Conservation (phyloP, 2,113 vertebrate genomes). For the Semicossyphus pulcher region DNA sequence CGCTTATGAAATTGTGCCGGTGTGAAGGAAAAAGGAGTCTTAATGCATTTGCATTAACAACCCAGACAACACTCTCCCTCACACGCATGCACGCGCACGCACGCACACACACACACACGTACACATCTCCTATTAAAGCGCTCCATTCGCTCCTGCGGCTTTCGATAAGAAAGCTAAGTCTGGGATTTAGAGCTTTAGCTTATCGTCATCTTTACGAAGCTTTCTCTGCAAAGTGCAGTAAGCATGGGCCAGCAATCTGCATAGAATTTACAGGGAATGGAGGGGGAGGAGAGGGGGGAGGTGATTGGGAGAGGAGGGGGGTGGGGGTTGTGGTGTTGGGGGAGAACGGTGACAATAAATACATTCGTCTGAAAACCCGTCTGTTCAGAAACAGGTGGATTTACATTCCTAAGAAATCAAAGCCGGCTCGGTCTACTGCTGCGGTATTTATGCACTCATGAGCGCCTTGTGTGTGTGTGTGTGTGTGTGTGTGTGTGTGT, state of each 20-base stretch:
- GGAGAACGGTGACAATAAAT: constrained; percentile 61
- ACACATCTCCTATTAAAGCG: constrained; percentile 77
- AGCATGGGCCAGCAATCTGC: constrained; percentile 80
- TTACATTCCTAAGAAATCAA: constrained; percentile 76
- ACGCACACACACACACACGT: constrained; percentile 33
- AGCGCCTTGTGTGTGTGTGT: constrained; percentile 30
- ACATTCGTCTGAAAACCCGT: constrained; percentile 63
- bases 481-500: constrained; percentile 35
- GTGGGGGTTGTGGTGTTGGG: constrained; percentile 25
- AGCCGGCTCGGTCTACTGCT: constrained; percentile 62
- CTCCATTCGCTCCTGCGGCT: constrained; percentile 80
- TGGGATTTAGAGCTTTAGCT: constrained; percentile 86
- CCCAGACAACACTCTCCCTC: constrained; percentile 48
- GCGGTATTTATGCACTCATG: constrained; percentile 65
- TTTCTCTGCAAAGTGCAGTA: constrained; percentile 80
- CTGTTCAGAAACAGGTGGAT: constrained; percentile 80
- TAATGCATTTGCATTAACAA: constrained; percentile 78
- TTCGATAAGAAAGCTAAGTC: constrained; percentile 85
- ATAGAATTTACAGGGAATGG: constrained; percentile 62
- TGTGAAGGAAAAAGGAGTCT: constrained; percentile 55
- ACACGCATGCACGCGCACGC: constrained; percentile 31
- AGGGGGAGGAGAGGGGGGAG: not conserved
- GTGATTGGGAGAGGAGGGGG: constrained; percentile 18
- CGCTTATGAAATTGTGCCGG: constrained; percentile 57
- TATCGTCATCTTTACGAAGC: constrained; percentile 83